Evolutionary conservation across 2,113 vertebrate species (phyloP).

Genomic region (Gnathochromis pfefferi): DNA sequence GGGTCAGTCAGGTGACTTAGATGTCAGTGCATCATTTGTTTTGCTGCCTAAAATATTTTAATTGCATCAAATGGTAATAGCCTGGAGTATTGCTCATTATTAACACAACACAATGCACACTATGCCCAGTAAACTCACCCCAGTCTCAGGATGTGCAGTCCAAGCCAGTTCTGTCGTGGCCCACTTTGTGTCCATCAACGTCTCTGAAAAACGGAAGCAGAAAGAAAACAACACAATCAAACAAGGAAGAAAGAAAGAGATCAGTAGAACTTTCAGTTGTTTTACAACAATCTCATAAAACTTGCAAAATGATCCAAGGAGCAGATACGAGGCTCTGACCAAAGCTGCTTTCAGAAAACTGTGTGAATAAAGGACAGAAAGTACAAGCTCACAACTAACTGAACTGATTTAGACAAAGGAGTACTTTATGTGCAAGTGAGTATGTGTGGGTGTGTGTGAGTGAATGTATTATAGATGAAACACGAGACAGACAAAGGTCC

Average conservation of each 20-base stretch:
- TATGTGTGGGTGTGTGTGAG: not conserved
- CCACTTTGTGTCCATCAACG: conserved; percentile 97
- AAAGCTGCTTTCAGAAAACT: not conserved
- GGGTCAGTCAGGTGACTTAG: conserved; percentile 6
- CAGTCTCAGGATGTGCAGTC: conserved; percentile 92
- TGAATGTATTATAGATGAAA: not conserved
- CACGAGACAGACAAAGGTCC: not conserved
- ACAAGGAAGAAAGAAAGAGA: conserved; percentile 17
- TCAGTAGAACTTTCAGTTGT: conserved; percentile 25
- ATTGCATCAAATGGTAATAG: conserved; percentile 10
- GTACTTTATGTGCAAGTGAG: not conserved
- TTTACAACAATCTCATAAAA: conserved; percentile 51
- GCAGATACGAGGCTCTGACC: conserved; percentile 12
- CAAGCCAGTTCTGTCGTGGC: conserved; percentile 95
- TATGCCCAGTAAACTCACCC: conserved; percentile 74
- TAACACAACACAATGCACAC: not conserved
- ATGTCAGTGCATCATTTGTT: conserved; percentile 19
- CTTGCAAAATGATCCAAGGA: not conserved
- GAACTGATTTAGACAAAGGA: conserved; percentile 9
- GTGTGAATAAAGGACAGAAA: not conserved
- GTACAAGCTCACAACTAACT: not conserved
- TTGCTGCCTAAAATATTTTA: not conserved
- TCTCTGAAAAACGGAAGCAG: conserved; percentile 75
- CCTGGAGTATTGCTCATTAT: not conserved
- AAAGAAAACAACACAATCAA: conserved; percentile 31